These are phyloP conservation scores for Plectropomus leopardus DNA, from an alignment of 2,113 vertebrate genomes.

Conservation along the genomic window DNA sequence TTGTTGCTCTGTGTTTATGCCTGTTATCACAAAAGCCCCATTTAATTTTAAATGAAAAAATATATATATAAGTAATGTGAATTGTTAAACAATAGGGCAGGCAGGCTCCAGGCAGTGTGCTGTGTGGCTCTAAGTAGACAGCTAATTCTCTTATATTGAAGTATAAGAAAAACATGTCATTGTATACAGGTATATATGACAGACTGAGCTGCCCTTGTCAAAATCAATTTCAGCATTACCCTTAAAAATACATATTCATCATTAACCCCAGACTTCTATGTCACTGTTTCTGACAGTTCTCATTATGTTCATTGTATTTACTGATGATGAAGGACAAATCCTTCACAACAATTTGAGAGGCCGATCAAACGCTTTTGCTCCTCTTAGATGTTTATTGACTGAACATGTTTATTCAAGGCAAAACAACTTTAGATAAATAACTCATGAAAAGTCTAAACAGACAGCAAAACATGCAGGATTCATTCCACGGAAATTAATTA, in stretches of 20 bases:
- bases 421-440: slow-evolving; percentile 16
- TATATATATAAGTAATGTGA: not conserved
- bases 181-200: not conserved
- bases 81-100: not conserved
- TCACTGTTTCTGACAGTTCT: not conserved
- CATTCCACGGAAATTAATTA: not conserved
- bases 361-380: not conserved
- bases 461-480: not conserved
- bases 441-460: not conserved
- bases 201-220: not conserved
- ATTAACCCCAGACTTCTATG: not conserved
- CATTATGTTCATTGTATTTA: slow-evolving; percentile 1
- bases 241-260: not conserved
- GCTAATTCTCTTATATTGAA: slow-evolving; percentile 4
- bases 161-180: not conserved
- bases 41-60: not conserved
- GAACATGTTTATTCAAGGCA: slow-evolving; percentile 6
- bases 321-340: not conserved
- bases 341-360: not conserved
- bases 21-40: not conserved
- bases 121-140: not conserved
- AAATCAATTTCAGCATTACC: not conserved
- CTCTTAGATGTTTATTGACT: slow-evolving; percentile 2
- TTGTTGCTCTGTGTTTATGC: slow-evolving; percentile 1
- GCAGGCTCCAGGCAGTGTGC: slow-evolving; percentile 1